These are phyloP conservation scores for Myotis myotis DNA, from an alignment of 2,797 vertebrate species.

Conservation along the genomic window DNA sequence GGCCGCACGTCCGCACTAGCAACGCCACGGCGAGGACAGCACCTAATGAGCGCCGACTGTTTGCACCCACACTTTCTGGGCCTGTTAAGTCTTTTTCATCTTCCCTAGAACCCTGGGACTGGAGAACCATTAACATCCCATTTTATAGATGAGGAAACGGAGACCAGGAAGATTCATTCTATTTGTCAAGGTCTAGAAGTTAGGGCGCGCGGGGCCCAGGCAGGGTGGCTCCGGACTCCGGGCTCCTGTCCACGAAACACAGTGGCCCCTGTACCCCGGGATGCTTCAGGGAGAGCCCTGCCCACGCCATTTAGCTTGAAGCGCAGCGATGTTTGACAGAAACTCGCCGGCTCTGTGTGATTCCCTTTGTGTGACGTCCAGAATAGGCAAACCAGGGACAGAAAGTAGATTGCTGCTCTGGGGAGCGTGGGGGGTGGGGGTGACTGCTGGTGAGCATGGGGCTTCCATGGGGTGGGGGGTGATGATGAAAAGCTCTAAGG, in stretches of 20 bases:
- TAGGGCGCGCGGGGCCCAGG: neutral
- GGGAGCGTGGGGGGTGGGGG: accelerated
- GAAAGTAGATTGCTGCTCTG: neutral
- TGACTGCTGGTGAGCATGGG: accelerated
- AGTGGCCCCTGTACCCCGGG: accelerated
- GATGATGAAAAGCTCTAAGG: neutral
- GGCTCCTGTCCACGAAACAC: neutral
- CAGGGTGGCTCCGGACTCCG: neutral
- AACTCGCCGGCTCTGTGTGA: accelerated
- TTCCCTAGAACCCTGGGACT: accelerated
- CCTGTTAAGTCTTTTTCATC: neutral
- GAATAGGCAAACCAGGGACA: neutral
- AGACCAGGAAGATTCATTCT: neutral
- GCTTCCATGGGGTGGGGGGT: neutral
- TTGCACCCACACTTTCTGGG: neutral
- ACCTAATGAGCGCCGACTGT: accelerated
- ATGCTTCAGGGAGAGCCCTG: neutral
- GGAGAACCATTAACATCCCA: accelerated
- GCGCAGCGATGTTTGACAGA: accelerated
- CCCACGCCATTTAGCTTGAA: too few relatives aligned
- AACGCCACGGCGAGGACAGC: accelerated
- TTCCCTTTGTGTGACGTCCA: accelerated
- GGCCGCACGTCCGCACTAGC: accelerated
- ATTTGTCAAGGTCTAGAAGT: neutral
- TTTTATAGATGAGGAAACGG: neutral